Evolutionary conservation across 2,113 vertebrate genomes (phyloP).

Genomic region (Xenotilapia caudafasciata): DNA sequence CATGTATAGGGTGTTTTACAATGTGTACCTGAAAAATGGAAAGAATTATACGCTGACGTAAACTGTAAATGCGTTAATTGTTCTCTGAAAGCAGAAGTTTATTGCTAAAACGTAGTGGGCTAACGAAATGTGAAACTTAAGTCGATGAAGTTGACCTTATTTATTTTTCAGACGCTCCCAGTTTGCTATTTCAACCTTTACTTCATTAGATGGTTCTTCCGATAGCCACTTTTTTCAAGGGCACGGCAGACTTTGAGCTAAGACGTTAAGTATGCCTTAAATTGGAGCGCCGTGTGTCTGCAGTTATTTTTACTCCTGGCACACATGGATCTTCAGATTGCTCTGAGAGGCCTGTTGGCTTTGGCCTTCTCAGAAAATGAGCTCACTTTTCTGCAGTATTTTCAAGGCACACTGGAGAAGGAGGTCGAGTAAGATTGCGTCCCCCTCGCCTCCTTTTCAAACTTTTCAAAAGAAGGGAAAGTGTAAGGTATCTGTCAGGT

Average conservation of each 20-base stretch:
- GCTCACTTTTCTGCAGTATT: constrained; percentile 7
- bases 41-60: constrained; percentile 1
- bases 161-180: constrained; percentile 22
- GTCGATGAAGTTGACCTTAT: not conserved
- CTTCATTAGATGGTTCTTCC: constrained; percentile 3
- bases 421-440: not conserved
- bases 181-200: constrained; percentile 6
- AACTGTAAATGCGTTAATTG: not conserved
- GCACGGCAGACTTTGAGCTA: constrained; percentile 3
- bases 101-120: not conserved
- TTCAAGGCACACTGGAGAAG: constrained; percentile 1
- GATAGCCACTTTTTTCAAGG: constrained; percentile 2
- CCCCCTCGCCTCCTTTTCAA: not conserved
- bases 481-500: constrained; percentile 47
- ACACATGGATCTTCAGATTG: constrained; percentile 10
- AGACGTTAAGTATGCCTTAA: constrained; percentile 7
- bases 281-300: constrained; percentile 24
- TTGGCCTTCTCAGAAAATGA: constrained; percentile 24
- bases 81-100: constrained; percentile 1
- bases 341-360: constrained; percentile 31
- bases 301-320: constrained; percentile 48
- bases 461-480: constrained; percentile 24
- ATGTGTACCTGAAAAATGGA: constrained; percentile 36
- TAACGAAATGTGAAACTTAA: not conserved
- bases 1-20: constrained; percentile 2